Evolutionary conservation across 2,888 invertebrate genomes (phyloP).

Genomic region (Reticulitermes lucifugus): DNA sequence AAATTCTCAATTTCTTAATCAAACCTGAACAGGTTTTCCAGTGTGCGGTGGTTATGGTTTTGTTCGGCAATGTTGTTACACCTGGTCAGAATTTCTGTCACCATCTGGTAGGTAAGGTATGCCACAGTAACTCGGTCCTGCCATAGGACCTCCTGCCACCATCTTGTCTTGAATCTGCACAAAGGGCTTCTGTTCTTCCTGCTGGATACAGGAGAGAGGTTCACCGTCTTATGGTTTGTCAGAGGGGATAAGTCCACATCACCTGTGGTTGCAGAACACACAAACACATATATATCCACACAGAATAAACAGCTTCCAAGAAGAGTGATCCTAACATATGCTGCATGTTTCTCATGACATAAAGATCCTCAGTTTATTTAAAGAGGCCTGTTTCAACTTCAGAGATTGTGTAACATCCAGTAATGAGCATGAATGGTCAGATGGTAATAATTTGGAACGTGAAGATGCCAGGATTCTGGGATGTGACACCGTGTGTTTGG

Average conservation of each 20-base stretch:
- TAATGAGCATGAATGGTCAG: no score
- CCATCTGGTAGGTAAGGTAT: conserved; percentile 46
- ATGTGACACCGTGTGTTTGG: no score
- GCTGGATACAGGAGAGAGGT: background rate
- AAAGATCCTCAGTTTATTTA: no score
- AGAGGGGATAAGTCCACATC: conserved; percentile 23
- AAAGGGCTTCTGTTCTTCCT: conserved; percentile 4
- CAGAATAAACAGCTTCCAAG: background rate
- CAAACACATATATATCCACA: background rate
- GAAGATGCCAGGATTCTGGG: no score
- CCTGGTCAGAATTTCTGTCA: conserved; percentile 44
- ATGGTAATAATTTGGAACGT: no score
- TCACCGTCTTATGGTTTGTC: background rate
- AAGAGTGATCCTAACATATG: background rate
- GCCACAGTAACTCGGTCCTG: conserved; percentile 45
- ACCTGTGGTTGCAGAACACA: conserved; percentile 6
- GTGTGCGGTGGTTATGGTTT: conserved; percentile 40
- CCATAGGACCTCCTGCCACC: conserved; percentile 47
- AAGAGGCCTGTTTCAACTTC: no score
- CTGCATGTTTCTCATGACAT: background rate
- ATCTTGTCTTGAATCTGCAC: conserved; percentile 27
- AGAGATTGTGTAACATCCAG: no score
- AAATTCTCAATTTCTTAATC: background rate
- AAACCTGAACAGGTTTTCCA: conserved; percentile 45
- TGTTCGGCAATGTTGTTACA: conserved; percentile 42